Evolutionary conservation across 2,888 invertebrate genomes (phyloP).

Genomic region (Apotomis capreana): DNA sequence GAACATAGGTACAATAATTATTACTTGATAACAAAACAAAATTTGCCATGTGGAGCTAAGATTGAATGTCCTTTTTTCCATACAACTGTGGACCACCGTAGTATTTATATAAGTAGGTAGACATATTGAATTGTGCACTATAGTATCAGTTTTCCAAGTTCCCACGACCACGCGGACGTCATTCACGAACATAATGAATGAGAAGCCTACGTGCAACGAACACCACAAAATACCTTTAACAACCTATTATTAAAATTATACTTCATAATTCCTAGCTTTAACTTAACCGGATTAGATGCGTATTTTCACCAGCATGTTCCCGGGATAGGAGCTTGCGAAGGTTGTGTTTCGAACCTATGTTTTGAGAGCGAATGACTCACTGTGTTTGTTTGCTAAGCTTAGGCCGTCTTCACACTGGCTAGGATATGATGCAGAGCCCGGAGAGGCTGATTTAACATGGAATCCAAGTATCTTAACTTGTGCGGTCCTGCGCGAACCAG

Average conservation of each 20-base stretch:
- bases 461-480: no score
- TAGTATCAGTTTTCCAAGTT: background rate
- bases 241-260: background rate
- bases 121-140: background rate
- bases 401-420: background rate
- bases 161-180: slow-evolving; percentile 16
- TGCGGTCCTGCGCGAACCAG: no score
- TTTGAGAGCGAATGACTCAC: slow-evolving; percentile 25
- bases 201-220: slow-evolving; percentile 3
- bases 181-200: slow-evolving; percentile 15
- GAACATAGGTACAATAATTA: no score
- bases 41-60: no score
- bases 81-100: no score
- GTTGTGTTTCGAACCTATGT: background rate
- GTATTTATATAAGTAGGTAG: no score
- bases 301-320: background rate
- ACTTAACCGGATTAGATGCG: background rate
- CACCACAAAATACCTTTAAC: background rate
- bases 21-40: no score
- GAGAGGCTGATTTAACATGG: no score
- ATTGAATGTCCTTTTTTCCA: no score
- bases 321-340: slow-evolving; percentile 12
- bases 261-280: background rate
- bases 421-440: background rate
- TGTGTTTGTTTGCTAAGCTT: slow-evolving; percentile 30